Conservation (phyloP, 2,797 vertebrate species). For the Potorous gilbertii region DNA sequence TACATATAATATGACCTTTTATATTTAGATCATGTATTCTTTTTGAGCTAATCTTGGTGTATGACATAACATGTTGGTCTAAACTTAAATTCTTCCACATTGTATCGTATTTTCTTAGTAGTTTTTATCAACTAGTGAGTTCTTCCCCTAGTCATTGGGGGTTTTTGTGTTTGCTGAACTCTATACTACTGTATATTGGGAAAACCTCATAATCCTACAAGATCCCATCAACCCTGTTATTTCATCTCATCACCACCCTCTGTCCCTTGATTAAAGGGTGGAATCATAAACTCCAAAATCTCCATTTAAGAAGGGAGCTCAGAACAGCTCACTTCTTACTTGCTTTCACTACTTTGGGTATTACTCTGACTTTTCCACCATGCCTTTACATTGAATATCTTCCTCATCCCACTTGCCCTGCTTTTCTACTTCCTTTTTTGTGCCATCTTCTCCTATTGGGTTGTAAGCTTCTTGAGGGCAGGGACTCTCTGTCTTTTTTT, state of each 20-base stretch:
- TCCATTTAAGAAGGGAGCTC: background rate
- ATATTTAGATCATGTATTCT: background rate
- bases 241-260: background rate
- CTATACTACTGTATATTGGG: background rate
- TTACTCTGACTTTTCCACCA: background rate
- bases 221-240: background rate
- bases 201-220: background rate
- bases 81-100: background rate
- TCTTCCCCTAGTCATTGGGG: background rate
- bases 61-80: background rate
- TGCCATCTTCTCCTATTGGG: background rate
- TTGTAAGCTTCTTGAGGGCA: background rate
- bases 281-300: background rate
- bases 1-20: background rate
- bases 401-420: background rate
- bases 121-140: background rate
- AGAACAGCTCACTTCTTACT: background rate
- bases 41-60: background rate
- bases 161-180: background rate
- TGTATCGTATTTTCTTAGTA: background rate
- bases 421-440: background rate
- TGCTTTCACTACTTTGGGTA: background rate
- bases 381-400: background rate
- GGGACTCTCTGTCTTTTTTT: background rate
- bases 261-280: background rate